Base-by-base conservation (phyloP, 2,888 invertebrate genomes). In the Cistogaster globosa region DNA sequence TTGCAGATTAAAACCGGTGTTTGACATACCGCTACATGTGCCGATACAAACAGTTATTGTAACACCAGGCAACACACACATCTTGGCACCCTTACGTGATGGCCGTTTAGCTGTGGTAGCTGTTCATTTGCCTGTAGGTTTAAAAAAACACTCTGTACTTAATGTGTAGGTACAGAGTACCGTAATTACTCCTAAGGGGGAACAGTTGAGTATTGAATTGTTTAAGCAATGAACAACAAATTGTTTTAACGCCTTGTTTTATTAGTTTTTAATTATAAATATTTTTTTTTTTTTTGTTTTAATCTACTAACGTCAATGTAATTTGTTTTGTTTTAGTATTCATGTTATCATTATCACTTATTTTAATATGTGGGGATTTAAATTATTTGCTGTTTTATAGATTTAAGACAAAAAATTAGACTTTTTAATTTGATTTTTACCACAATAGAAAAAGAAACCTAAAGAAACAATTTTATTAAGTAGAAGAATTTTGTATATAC, bases 11-110 rank as follows among this genome's bases (percentile, higher is more conserved):
- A 93, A 93, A 86, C 93, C 93, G 68, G 92, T 93, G 42, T 93
- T 93, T 87, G 93, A 93, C 89, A 93, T 94, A 89, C 93, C 94
- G 12, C 89, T 94, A 69, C 93, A 94, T 88, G 92, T 93, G 87
- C 93, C 93, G 77, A 93, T 94, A 76, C 93, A 93, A 89, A 93
- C 93, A 18, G 92, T 93, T 36, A 92, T 93, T 63, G 92, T 93
- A 12, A 93, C 94, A 18, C 92, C 93, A 18, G 93, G 93, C 53
- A 93, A 93, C 87, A 94, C 94, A 48, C 95, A 95, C 88, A 92
- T 95, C 71, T 90, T 95, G 84, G 94, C 93, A 0, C 94, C 94
- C 0, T 90, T 95, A 18, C 91, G 93, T 1, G 95, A 95, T 88
- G 95, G 95, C 5, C 93, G 93, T 60, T 88, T 94, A 58, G 93